Conservation (phyloP, 2,888 invertebrate genomes). For the Tetragnatha montana region DNA sequence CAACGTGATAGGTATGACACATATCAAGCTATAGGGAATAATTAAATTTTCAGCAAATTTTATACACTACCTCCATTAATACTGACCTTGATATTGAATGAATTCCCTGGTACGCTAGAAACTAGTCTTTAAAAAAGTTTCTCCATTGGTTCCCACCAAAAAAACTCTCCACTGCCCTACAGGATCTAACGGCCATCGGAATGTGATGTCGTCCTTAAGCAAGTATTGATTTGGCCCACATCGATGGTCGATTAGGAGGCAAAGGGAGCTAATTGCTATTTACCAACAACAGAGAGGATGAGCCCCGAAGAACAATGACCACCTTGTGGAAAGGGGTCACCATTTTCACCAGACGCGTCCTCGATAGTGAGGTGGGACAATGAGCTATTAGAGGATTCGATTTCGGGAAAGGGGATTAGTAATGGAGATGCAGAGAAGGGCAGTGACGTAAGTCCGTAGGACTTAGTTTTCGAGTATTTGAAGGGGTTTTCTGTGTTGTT, state of each 20-base stretch:
- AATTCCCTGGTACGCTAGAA: too few species aligned
- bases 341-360: slow-evolving; percentile 4
- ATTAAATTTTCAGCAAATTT: too few species aligned
- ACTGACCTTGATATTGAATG: too few species aligned
- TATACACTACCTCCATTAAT: too few species aligned
- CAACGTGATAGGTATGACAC: too few species aligned
- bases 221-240: slow-evolving; percentile 36
- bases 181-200: neutral
- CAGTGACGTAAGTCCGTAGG: too few species aligned
- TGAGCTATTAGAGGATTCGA: slow-evolving; percentile 12
- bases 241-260: neutral
- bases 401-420: neutral
- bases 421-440: neutral
- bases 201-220: neutral
- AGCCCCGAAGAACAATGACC: slow-evolving; percentile 11
- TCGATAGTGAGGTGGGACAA: slow-evolving; percentile 9
- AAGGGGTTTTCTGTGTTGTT: too few species aligned
- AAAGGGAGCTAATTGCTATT: slow-evolving; percentile 15
- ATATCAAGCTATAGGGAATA: too few species aligned
- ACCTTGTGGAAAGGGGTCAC: neutral
- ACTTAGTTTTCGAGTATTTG: too few species aligned
- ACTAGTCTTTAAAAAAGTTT: neutral
- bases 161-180: neutral
- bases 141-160: neutral
- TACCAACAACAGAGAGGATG: neutral